These are phyloP conservation scores for Tricholaema leucomelas DNA, from an alignment of 2,113 vertebrate species.

Conservation along the genomic window DNA sequence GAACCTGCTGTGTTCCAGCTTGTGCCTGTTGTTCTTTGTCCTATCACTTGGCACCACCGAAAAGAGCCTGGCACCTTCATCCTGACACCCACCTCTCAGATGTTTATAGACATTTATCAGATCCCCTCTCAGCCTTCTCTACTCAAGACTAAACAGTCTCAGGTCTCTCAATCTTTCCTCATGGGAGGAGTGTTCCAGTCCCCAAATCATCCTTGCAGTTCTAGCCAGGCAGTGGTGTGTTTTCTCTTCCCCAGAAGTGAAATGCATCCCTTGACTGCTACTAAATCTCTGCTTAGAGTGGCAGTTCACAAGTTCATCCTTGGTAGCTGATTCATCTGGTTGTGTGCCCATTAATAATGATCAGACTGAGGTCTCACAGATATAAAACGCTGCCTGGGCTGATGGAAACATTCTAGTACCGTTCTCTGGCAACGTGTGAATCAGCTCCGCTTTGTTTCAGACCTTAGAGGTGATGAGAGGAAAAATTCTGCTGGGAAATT, in stretches of 20 bases:
- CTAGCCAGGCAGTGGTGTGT: not conserved
- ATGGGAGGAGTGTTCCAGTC: no score
- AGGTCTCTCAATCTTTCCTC: no score
- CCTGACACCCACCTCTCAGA: no score
- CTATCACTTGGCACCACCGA: no score
- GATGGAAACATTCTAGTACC: not conserved
- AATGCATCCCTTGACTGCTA: not conserved
- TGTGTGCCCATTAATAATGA: not conserved
- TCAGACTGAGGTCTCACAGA: not conserved
- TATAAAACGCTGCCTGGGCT: not conserved
- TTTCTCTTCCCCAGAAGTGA: not conserved
- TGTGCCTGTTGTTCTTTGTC: no score
- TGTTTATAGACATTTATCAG: no score
- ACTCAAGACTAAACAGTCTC: no score
- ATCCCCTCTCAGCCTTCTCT: no score
- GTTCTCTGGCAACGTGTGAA: not conserved
- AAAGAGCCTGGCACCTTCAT: no score
- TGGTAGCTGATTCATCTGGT: not conserved
- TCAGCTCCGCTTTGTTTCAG: not conserved
- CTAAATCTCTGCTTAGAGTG: not conserved
- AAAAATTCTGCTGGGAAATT: not conserved
- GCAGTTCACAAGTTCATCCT: constrained; percentile 31
- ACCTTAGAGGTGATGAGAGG: not conserved
- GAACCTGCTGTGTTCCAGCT: no score
- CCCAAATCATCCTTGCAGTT: no score